Conservation (phyloP, 2,113 vertebrate species). For the Maylandia zebra region DNA sequence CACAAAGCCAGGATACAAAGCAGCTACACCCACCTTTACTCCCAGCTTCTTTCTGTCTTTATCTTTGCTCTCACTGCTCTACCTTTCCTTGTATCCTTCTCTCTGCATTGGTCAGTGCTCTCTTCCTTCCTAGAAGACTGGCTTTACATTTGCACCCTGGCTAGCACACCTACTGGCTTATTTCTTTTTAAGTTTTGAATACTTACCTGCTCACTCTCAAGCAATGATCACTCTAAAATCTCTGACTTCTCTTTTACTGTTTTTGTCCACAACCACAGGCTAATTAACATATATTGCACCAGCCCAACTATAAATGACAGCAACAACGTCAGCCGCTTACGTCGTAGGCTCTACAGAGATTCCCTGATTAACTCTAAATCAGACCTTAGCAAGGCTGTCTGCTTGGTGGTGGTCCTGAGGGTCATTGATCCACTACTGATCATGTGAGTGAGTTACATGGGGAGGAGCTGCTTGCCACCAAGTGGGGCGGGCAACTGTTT, state of each 20-base stretch:
- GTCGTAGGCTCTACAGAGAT: not conserved
- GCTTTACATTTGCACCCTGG: not conserved
- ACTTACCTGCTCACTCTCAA: not conserved
- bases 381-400: not conserved
- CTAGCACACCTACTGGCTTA: not conserved
- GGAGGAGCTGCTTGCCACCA: not conserved
- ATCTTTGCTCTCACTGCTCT: not conserved
- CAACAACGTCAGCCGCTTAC: not conserved
- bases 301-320: not conserved
- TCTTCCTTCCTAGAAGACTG: not conserved
- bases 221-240: not conserved
- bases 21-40: not conserved
- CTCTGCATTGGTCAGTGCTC: not conserved
- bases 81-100: not conserved
- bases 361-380: not conserved
- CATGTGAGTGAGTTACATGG: not conserved
- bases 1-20: not conserved
- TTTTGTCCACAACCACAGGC: not conserved
- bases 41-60: not conserved
- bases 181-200: not conserved
- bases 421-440: not conserved
- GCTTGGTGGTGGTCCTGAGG: not conserved
- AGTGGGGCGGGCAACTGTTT: not conserved
- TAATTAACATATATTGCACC: not conserved
- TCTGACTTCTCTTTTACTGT: not conserved